These are phyloP conservation scores for Enhydra lutris DNA, from an alignment of 2,113 vertebrate species.

Conservation along the genomic window DNA sequence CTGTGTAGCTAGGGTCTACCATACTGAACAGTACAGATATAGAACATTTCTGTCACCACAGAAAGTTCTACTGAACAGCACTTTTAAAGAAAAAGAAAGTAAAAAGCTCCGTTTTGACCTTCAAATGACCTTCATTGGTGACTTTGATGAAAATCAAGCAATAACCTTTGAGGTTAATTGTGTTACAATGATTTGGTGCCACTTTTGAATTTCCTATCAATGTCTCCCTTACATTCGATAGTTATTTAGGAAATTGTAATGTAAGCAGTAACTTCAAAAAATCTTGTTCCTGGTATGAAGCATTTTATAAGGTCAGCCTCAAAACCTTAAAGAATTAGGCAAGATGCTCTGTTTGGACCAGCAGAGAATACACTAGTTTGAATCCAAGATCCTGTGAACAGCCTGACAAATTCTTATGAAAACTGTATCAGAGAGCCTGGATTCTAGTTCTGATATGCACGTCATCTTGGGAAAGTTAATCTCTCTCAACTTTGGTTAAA, in stretches of 20 bases:
- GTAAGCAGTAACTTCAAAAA: neutral
- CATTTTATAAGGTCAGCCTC: neutral
- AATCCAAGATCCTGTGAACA: neutral
- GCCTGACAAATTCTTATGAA: neutral
- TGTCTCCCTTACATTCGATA: neutral
- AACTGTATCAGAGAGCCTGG: neutral
- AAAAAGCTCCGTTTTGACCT: neutral
- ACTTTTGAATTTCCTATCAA: neutral
- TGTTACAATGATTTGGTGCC: neutral
- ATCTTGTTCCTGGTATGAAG: neutral
- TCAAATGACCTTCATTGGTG: neutral
- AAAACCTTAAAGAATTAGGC: neutral
- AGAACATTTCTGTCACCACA: neutral
- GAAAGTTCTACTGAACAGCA: neutral
- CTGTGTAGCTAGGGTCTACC: accelerated
- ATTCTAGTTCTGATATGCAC: neutral
- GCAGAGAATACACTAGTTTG: neutral
- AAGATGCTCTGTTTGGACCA: neutral
- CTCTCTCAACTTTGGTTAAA: neutral
- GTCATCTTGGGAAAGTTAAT: neutral
- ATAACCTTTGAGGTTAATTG: neutral
- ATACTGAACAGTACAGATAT: neutral
- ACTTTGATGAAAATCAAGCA: neutral
- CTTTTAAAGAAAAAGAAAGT: neutral
- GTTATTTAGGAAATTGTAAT: neutral